Evolutionary conservation across 2,888 invertebrate genomes (phyloP).

Genomic region (Strigamia transsilvanica): DNA sequence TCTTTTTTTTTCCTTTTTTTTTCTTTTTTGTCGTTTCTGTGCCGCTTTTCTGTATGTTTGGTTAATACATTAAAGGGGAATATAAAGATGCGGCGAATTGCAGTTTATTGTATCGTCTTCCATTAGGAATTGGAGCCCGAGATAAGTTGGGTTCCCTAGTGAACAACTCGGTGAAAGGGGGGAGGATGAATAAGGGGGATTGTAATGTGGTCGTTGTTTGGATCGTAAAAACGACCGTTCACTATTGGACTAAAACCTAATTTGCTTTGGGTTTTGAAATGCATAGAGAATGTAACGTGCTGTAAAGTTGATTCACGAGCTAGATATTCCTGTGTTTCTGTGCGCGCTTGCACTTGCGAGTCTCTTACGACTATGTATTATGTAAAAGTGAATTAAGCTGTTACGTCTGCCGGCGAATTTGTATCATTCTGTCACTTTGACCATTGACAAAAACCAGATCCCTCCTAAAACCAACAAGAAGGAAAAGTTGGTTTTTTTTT

Average conservation of each 20-base stretch:
- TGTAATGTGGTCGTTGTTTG: slow-evolving; percentile 30
- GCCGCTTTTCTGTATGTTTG: slow-evolving; percentile 30
- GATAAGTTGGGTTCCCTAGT: slow-evolving; percentile 11
- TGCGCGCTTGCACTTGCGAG: not conserved
- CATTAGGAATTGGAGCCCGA: slow-evolving; percentile 21
- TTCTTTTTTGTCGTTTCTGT: not conserved
- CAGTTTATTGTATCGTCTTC: slow-evolving; percentile 30
- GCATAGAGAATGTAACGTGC: slow-evolving; percentile 36
- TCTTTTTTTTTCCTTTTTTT: not conserved
- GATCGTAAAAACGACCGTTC: slow-evolving; percentile 30
- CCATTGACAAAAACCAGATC: slow-evolving; percentile 50
- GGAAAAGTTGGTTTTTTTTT: slow-evolving; percentile 18
- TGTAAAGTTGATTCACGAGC: slow-evolving; percentile 45
- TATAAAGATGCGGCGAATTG: slow-evolving; percentile 30
- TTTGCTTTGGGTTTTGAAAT: slow-evolving; percentile 25
- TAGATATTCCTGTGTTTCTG: slow-evolving; percentile 9
- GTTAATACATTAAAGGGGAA: slow-evolving; percentile 30
- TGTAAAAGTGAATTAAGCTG: slow-evolving; percentile 46
- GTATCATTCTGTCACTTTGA: slow-evolving; percentile 48
- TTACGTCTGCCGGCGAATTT: slow-evolving; percentile 22
- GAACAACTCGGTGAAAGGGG: not conserved
- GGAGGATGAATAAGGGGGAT: slow-evolving; percentile 1
- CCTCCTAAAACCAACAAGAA: slow-evolving; percentile 16
- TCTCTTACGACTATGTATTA: slow-evolving; percentile 32
- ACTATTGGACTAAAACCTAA: slow-evolving; percentile 21